Conservation (phyloP, 2,888 invertebrate genomes). For the Cosmorhoe ocellata region DNA sequence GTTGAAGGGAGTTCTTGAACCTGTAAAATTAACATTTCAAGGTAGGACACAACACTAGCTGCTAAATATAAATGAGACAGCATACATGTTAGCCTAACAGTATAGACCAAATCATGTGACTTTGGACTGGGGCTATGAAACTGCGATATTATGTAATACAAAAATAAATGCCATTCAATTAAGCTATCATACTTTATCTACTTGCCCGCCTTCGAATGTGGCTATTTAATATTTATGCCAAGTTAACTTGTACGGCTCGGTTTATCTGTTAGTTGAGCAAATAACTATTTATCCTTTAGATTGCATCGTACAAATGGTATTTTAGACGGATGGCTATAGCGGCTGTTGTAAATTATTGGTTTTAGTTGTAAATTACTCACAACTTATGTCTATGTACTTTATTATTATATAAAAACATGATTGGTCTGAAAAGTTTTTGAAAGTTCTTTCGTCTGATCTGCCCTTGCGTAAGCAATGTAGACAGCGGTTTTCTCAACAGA, state of each 20-base stretch:
- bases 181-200: conserved; percentile 19
- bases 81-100: neutral
- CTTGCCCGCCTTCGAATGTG: conserved; percentile 23
- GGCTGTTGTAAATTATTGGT: neutral
- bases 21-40: conserved; percentile 56
- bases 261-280: conserved; percentile 27
- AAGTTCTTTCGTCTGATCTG: no score
- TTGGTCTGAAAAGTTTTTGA: no score
- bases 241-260: conserved; percentile 24
- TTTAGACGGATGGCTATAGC: neutral
- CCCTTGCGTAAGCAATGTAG: no score
- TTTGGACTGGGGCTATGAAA: conserved; percentile 20
- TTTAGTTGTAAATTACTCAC: no score
- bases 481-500: no score
- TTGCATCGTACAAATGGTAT: conserved; percentile 9
- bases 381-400: no score
- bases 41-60: neutral
- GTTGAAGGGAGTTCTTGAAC: conserved; percentile 92
- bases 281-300: conserved; percentile 17
- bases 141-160: conserved; percentile 27
- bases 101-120: conserved; percentile 8
- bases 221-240: conserved; percentile 20
- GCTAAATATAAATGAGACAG: no score
- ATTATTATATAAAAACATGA: no score
- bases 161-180: conserved; percentile 29